Conservation (phyloP, 1,140 invertebrate genomes). For the Zaprionus kolodkinae region DNA sequence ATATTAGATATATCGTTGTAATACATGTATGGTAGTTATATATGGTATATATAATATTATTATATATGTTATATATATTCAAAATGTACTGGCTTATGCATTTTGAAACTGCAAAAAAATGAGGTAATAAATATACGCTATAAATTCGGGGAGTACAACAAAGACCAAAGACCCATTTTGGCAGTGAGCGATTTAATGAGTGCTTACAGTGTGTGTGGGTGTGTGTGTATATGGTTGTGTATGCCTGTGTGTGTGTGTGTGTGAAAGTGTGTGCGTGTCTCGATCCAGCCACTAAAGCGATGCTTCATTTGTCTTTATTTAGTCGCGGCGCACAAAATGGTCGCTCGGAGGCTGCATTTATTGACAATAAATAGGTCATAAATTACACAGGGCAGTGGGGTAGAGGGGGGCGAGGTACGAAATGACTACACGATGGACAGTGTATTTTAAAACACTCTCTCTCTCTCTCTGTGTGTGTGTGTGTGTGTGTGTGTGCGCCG, state of each 20-base stretch:
- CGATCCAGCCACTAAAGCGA: conserved; percentile 63
- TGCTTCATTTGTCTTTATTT: conserved; percentile 79
- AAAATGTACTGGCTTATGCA: conserved; percentile 20
- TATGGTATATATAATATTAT: not conserved
- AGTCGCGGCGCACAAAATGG: conserved; percentile 68
- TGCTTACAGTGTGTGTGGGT: conserved; percentile 13
- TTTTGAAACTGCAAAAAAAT: conserved; percentile 26
- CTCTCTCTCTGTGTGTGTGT: not conserved
- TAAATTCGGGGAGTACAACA: conserved; percentile 30
- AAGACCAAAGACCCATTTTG: conserved; percentile 39
- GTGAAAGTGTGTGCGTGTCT: conserved; percentile 1
- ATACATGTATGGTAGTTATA: not conserved
- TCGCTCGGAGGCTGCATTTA: conserved; percentile 79
- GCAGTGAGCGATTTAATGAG: conserved; percentile 42
- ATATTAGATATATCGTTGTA: conserved; percentile 1
- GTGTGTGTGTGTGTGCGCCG: too few relatives aligned
- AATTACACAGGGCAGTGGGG: conserved; percentile 49
- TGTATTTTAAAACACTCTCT: not conserved
- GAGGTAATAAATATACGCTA: conserved; percentile 36
- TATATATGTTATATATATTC: not conserved
- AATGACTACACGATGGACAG: not conserved
- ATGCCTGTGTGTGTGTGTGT: conserved; percentile 17
- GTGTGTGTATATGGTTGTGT: conserved; percentile 15
- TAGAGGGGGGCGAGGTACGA: not conserved
- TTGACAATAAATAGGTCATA: conserved; percentile 80